Evolutionary conservation across 2,113 vertebrate genomes (phyloP).

Genomic region (Tautogolabrus adspersus): DNA sequence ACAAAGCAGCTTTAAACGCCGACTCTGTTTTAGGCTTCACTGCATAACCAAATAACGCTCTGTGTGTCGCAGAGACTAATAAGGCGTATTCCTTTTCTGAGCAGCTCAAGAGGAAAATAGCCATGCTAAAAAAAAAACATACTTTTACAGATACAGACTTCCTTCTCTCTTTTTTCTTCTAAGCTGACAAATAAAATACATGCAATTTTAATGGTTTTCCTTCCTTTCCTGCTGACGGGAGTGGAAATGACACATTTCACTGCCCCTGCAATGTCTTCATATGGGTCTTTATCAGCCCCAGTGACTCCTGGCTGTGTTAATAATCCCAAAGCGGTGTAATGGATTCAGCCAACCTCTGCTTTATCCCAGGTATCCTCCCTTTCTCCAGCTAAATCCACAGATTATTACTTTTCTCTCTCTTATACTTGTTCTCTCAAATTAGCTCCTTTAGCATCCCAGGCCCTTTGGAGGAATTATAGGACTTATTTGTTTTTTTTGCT

Average conservation of each 20-base stretch:
- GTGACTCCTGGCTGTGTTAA: constrained; percentile 78
- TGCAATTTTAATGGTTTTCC: constrained; percentile 80
- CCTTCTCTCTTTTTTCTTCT: constrained; percentile 49
- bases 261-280: constrained; percentile 80
- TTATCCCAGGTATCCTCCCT: constrained; percentile 80
- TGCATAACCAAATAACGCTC: constrained; percentile 83
- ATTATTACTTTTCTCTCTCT: constrained; percentile 80
- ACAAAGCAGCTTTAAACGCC: constrained; percentile 74
- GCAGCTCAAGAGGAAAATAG: constrained; percentile 83
- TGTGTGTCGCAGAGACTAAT: constrained; percentile 79
- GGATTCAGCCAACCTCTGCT: constrained; percentile 76
- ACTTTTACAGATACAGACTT: constrained; percentile 74
- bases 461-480: constrained; percentile 78
- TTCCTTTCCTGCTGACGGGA: constrained; percentile 61
- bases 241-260: constrained; percentile 79
- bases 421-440: constrained; percentile 83
- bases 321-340: constrained; percentile 79
- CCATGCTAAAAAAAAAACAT: constrained; percentile 52
- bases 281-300: constrained; percentile 81
- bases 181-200: constrained; percentile 83
- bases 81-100: constrained; percentile 77
- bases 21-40: constrained; percentile 80
- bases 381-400: constrained; percentile 79
- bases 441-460: constrained; percentile 71
- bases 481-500: constrained; percentile 74